Conservation (phyloP, 2,888 invertebrate genomes). For the Idaea aversata region DNA sequence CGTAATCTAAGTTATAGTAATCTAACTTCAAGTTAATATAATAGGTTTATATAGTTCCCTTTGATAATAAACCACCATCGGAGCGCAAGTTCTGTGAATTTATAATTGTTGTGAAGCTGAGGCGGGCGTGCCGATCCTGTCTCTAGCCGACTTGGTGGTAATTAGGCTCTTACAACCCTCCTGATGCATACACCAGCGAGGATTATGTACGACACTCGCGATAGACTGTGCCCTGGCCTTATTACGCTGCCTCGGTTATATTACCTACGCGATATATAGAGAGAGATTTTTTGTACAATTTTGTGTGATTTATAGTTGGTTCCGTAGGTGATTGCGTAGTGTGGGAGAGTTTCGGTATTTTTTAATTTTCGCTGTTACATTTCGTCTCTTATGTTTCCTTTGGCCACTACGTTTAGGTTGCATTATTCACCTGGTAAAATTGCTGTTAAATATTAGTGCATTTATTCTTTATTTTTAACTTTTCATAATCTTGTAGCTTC, state of each 20-base stretch:
- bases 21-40: background rate
- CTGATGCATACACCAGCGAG: background rate
- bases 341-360: too few relatives aligned
- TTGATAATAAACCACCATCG: constrained; percentile 4
- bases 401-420: too few relatives aligned
- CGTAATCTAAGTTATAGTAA: background rate
- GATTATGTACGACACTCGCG: background rate
- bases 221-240: background rate
- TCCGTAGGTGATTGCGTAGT: too few relatives aligned
- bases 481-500: too few relatives aligned
- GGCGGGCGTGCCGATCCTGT: constrained; percentile 20
- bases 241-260: background rate
- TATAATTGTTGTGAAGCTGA: constrained; percentile 25
- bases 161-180: constrained; percentile 11
- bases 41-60: background rate
- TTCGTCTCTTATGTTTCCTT: too few relatives aligned
- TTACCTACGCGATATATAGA: too few relatives aligned
- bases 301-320: too few relatives aligned
- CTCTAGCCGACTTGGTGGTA: constrained; percentile 13
- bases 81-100: constrained; percentile 28
- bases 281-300: too few relatives aligned
- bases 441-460: too few relatives aligned
- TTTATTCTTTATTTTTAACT: too few relatives aligned
- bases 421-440: too few relatives aligned
- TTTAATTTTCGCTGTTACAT: too few relatives aligned